Percentiles rank a stretch among this genome's conserved stretches.
Conservation (phyloP, 2,797 vertebrate genomes). For the Enteromius fasciolatus region DNA sequence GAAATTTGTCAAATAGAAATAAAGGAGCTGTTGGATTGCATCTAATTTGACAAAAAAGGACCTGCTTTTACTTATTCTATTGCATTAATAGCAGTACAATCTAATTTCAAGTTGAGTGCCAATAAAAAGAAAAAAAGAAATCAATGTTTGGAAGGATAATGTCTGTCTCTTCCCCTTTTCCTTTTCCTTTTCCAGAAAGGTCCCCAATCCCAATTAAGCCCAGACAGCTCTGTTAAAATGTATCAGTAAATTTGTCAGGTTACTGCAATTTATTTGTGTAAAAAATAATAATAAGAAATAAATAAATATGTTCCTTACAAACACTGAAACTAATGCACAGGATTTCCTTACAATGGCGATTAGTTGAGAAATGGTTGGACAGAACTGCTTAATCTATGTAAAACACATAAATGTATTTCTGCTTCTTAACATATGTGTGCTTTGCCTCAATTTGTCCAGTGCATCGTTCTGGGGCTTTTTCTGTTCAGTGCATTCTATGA, state of each 20-base stretch:
- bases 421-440: background rate
- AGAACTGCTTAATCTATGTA: background rate
- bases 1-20: background rate
- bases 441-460: background rate
- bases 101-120: background rate
- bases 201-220: background rate
- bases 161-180: background rate
- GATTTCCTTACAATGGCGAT: too few relatives aligned
- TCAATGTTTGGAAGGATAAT: background rate
- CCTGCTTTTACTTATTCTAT: too few relatives aligned
- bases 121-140: too few relatives aligned
- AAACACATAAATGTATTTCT: background rate
- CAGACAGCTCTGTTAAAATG: background rate
- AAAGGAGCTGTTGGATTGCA: background rate
- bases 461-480: background rate
- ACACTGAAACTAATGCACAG: background rate
- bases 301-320: background rate
- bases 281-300: background rate
- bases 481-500: background rate
- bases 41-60: background rate
- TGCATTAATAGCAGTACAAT: background rate
- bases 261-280: background rate
- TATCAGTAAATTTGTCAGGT: background rate
- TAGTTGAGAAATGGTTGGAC: background rate
- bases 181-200: background rate